Base-by-base conservation (phyloP, 2,113 vertebrate genomes). In the Gobiocypris rarus region DNA sequence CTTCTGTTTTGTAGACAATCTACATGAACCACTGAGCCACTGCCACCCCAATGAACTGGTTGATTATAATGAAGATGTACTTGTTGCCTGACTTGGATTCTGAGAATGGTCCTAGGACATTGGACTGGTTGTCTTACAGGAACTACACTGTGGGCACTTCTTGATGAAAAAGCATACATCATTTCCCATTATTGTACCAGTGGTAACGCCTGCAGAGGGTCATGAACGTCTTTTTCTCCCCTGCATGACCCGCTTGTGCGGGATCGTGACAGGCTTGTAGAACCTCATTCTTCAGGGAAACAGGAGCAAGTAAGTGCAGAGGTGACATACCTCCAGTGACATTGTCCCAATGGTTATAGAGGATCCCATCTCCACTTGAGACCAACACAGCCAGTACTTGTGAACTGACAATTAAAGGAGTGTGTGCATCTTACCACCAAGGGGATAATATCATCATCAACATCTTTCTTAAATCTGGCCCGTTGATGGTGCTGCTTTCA, bases 191-290 rank as follows among this genome's bases (percentile, higher is more conserved):
- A 5, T 54, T 50, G n/a, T 79, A 31, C 81, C 74, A 73, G 8
- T 83, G 74, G 50, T 79, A 86, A 15, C 14, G 2, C 78, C n/a
- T n/a, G n/a, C 9, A 7, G 41, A 74, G 31, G 11, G 5, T 24
- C 5, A 14, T 22, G 48, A 43, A 24, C 0, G 63, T 86, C 15
- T 83, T 86, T 43, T n/a, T 74, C 9, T 82, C 63, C 15, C 65
- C 75, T 15, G 79, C 19, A 24, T 86, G 82, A 22, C 50, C 75
- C 9, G 75, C 41, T 9, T 43, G 41, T 43, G 41, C 41, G 8
- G 85, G 67, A 10, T 65, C 52, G 58, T 83, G 75, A 56, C 69
- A 83, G 34, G 38, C n/a, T 28, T 79, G 19, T 3, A 81, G n/a
- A 45, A 31, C 24, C 11, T 28, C 59, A 28, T 28, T 28, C 24